Evolutionary conservation across 2,888 invertebrate species (phyloP).

Genomic region (Eubasilissa splendida): DNA sequence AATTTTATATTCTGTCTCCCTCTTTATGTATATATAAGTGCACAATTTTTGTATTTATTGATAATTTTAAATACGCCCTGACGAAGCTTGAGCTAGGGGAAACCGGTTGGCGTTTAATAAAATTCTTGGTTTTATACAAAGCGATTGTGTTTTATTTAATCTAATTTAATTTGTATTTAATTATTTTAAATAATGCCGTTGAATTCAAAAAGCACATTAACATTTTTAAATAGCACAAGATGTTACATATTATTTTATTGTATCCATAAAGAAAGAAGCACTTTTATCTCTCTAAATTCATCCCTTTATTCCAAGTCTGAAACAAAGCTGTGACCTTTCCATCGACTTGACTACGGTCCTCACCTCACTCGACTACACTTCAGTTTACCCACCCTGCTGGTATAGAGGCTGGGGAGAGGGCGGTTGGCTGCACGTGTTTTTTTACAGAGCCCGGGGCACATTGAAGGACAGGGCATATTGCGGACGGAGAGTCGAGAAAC

Average conservation of each 20-base stretch:
- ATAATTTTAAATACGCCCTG: no score
- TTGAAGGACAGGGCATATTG: not conserved
- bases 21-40: no score
- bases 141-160: no score
- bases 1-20: no score
- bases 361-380: constrained; percentile 6
- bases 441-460: constrained; percentile 11
- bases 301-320: constrained; percentile 1
- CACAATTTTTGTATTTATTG: no score
- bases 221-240: no score
- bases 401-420: not conserved
- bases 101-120: no score
- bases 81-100: no score
- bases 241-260: not conserved
- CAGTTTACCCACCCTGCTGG: not conserved
- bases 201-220: no score
- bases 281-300: not conserved
- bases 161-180: no score
- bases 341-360: constrained; percentile 12
- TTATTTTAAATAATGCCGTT: no score
- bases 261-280: not conserved
- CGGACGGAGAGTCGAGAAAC: not conserved
- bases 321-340: constrained; percentile 28
- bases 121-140: no score
- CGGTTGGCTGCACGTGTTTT: constrained; percentile 4